A percentile compares a stretch with the other conserved stretches of the same genome.
Conservation (phyloP, 1,140 invertebrate species). For the Drosophila truncata region DNA sequence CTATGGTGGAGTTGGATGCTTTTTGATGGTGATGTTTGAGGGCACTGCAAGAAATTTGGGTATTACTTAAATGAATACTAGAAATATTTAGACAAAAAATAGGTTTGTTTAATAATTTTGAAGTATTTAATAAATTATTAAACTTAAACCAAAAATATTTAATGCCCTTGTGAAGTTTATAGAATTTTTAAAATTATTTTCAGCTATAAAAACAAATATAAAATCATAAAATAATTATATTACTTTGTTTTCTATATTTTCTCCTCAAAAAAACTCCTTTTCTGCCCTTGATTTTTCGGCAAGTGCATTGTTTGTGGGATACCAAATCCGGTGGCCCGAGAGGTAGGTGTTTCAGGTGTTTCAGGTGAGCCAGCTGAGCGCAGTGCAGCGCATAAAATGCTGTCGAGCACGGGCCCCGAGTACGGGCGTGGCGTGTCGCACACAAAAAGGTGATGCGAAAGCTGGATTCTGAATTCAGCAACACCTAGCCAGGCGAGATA, state of each 20-base stretch:
- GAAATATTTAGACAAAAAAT: neutral
- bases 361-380: slow-evolving; percentile 18
- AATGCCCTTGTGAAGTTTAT: neutral
- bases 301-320: slow-evolving; percentile 7
- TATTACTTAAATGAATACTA: no score
- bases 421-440: slow-evolving; percentile 62
- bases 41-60: neutral
- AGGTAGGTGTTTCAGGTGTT: slow-evolving; percentile 13
- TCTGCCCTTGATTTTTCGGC: slow-evolving; percentile 6
- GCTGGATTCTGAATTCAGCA: slow-evolving; percentile 54
- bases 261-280: neutral
- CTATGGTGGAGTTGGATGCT: slow-evolving; percentile 17
- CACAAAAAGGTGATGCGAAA: slow-evolving; percentile 69
- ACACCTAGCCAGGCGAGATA: slow-evolving; percentile 59
- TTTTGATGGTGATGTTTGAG: slow-evolving; percentile 19
- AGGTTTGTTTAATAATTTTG: neutral
- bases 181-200: neutral
- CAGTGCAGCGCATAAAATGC: slow-evolving; percentile 63
- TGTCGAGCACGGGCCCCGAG: slow-evolving; percentile 64
- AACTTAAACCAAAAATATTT: neutral
- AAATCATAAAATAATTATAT: neutral
- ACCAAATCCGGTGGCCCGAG: slow-evolving; percentile 8
- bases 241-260: neutral
- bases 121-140: neutral
- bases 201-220: neutral